Conservation (phyloP, 2,797 vertebrate species). For the Galaxias olidus region DNA sequence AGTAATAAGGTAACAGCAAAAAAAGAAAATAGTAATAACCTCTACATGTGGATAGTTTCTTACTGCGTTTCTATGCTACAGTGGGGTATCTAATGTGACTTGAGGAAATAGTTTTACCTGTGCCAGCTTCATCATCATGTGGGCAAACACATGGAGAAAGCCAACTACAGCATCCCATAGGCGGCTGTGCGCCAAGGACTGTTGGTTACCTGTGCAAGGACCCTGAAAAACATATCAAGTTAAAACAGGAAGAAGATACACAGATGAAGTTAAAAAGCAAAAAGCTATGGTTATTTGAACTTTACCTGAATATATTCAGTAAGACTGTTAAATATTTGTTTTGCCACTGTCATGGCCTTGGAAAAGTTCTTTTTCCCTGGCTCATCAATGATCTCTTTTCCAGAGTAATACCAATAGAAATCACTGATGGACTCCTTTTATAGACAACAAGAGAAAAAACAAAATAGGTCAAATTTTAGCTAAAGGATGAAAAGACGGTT, state of each 20-base stretch:
- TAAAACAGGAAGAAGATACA: not conserved
- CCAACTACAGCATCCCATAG: conserved; percentile 97
- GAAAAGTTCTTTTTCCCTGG: conserved; percentile 97
- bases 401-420: conserved; percentile 99
- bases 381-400: conserved; percentile 93
- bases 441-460: conserved; percentile 15
- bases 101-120: conserved; percentile 76
- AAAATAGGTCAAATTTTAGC: not conserved
- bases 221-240: conserved; percentile 67
- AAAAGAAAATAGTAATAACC: no score
- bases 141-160: conserved; percentile 95
- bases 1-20: no score
- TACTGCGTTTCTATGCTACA: no score
- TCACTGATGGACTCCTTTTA: conserved; percentile 94
- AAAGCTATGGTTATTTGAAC: not conserved
- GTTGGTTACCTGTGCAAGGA: conserved; percentile 94
- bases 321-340: conserved; percentile 94
- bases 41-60: no score
- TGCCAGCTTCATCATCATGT: conserved; percentile 98
- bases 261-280: not conserved
- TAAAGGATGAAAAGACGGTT: not conserved
- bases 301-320: conserved; percentile 95
- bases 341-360: conserved; percentile 95
- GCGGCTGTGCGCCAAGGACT: conserved; percentile 93
- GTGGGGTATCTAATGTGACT: no score